Evolutionary conservation across 2,888 invertebrate species (phyloP).

Genomic region (Ennomos quercinarius): DNA sequence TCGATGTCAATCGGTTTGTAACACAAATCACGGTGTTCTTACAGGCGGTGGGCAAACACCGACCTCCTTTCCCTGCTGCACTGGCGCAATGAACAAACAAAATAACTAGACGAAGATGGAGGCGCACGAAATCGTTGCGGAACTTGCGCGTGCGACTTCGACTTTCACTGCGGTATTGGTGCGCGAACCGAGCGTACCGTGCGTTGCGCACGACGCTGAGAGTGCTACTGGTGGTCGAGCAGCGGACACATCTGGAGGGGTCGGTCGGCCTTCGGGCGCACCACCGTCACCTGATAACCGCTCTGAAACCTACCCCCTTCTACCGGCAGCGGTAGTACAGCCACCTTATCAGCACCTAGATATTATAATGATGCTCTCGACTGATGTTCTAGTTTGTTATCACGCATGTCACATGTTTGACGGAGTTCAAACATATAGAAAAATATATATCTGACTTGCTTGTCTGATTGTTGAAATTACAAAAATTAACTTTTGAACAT

Average conservation of each 20-base stretch:
- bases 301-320: constrained; percentile 66
- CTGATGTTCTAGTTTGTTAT: constrained; percentile 52
- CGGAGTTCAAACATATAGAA: constrained; percentile 26
- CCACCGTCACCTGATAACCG: constrained; percentile 62
- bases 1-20: constrained; percentile 27
- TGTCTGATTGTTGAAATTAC: not conserved
- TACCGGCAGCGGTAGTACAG: constrained; percentile 44
- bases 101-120: constrained; percentile 81
- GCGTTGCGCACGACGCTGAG: constrained; percentile 72
- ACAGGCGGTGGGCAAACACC: constrained; percentile 69
- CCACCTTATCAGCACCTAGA: constrained; percentile 49
- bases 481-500: not conserved
- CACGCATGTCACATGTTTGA: constrained; percentile 40
- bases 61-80: constrained; percentile 83
- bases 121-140: constrained; percentile 75
- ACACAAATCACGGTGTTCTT: constrained; percentile 69
- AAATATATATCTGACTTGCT: constrained; percentile 12
- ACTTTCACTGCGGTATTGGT: constrained; percentile 74
- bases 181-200: constrained; percentile 69
- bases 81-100: constrained; percentile 82
- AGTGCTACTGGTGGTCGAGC: constrained; percentile 67
- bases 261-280: constrained; percentile 47
- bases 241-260: constrained; percentile 56
- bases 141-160: constrained; percentile 79
- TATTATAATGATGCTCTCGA: constrained; percentile 42